Conservation (phyloP, 2,888 invertebrate species). For the Apamea sordens region DNA sequence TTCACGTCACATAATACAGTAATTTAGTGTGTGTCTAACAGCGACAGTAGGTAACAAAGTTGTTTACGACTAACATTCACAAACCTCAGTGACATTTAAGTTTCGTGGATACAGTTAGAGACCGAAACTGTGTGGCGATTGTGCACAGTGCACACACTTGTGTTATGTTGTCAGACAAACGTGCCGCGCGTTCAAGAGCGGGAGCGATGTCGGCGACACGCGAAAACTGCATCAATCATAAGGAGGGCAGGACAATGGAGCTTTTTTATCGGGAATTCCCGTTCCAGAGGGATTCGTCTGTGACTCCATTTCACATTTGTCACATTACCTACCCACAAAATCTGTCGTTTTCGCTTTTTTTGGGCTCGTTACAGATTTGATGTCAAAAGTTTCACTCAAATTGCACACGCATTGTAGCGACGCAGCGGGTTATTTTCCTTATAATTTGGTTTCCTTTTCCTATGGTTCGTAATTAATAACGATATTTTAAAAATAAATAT, state of each 20-base stretch:
- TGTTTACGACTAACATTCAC: conserved; percentile 51
- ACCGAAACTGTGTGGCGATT: conserved; percentile 49
- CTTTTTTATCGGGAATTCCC: conserved; percentile 77
- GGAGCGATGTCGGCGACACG: conserved; percentile 76
- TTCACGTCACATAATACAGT: conserved; percentile 39
- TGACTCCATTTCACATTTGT: conserved; percentile 77
- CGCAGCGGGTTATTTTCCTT: conserved; percentile 29
- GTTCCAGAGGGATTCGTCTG: conserved; percentile 73
- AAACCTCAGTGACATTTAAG: conserved; percentile 55
- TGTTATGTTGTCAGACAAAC: conserved; percentile 64
- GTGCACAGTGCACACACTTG: conserved; percentile 56
- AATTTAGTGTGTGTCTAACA: conserved; percentile 47
- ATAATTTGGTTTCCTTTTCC: conserved; percentile 26
- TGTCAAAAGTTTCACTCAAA: conserved; percentile 60
- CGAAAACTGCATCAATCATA: conserved; percentile 84
- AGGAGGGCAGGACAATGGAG: conserved; percentile 77
- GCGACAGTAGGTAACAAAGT: conserved; percentile 48
- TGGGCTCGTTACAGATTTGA: conserved; percentile 58
- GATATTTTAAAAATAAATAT: not conserved
- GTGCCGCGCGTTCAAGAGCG: conserved; percentile 61
- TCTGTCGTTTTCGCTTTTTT: conserved; percentile 54
- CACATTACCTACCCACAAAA: conserved; percentile 71
- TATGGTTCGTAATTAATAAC: not conserved
- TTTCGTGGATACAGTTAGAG: conserved; percentile 47
- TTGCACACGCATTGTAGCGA: conserved; percentile 47